Percentiles rank a stretch among this genome's conserved stretches.
phyloP scores from a whole-genome alignment of 1,140 invertebrate genomes.

The Dinothrombium tinctorium region DNA sequence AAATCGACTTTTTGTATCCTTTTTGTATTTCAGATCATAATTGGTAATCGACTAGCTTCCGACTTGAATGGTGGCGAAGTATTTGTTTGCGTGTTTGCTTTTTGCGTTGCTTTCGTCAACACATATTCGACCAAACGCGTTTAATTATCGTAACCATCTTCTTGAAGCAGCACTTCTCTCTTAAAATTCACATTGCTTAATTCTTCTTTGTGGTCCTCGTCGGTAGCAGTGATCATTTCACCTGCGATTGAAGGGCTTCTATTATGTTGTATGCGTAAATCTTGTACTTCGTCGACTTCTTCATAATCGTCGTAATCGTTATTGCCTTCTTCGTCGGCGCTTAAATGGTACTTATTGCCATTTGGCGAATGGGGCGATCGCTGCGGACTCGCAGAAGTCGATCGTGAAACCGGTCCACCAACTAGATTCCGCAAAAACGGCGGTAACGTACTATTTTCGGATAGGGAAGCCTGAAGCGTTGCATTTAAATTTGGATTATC shows the following conservation, averaged over 20 bases:
- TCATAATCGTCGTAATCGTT: neutral
- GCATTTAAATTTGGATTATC: neutral
- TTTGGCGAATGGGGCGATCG: neutral
- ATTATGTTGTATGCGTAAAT: neutral
- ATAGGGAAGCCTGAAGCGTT: neutral
- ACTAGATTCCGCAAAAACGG: neutral
- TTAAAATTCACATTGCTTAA: neutral
- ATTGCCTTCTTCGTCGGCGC: neutral
- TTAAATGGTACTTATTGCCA: neutral
- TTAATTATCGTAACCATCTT: neutral
- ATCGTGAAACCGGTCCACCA: neutral
- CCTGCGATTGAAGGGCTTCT: no score
- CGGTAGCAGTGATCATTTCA: no score
- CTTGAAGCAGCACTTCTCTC: neutral
- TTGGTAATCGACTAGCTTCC: no score
- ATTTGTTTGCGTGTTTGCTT: no score
- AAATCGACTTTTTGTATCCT: no score
- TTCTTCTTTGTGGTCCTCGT: no score
- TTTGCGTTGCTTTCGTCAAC: no score
- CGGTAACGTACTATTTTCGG: neutral
- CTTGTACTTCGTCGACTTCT: slow-evolving; percentile 1
- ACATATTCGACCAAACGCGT: no score
- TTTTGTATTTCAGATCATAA: no score
- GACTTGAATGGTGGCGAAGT: no score
- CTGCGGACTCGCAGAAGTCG: neutral